Evolutionary conservation across 2,797 vertebrate species (phyloP).

Genomic region (Lepilemur ruficaudatus): DNA sequence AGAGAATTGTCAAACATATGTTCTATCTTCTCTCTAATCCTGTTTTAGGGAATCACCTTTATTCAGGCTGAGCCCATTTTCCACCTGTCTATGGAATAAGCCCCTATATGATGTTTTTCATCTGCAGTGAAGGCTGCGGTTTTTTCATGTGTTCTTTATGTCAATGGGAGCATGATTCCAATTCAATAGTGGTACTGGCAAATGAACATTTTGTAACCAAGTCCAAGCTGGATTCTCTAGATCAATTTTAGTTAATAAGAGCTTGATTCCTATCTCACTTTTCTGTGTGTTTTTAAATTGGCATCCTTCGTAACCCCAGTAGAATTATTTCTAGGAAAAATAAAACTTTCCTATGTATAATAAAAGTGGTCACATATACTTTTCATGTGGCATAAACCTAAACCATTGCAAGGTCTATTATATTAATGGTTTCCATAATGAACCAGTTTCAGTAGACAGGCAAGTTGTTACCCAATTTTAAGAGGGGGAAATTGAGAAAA

Average conservation of each 20-base stretch:
- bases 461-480: neutral
- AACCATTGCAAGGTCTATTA: neutral
- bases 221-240: neutral
- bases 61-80: neutral
- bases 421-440: neutral
- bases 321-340: neutral
- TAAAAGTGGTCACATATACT: neutral
- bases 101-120: neutral
- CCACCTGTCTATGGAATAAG: neutral
- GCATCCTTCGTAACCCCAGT: neutral
- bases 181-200: neutral
- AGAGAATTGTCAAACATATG: neutral
- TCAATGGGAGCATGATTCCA: neutral
- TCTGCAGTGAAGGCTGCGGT: neutral
- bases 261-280: neutral
- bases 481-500: neutral
- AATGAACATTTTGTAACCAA: neutral
- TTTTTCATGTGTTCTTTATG: neutral
- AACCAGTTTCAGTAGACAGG: neutral
- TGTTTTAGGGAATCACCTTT: neutral
- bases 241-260: neutral
- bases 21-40: neutral
- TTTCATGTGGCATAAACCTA: neutral
- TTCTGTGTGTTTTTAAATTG: neutral
- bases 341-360: neutral